These are phyloP conservation scores for Trididemnum miniatum DNA, from an alignment of 23 tunicate genomes.

Conservation along the genomic window DNA sequence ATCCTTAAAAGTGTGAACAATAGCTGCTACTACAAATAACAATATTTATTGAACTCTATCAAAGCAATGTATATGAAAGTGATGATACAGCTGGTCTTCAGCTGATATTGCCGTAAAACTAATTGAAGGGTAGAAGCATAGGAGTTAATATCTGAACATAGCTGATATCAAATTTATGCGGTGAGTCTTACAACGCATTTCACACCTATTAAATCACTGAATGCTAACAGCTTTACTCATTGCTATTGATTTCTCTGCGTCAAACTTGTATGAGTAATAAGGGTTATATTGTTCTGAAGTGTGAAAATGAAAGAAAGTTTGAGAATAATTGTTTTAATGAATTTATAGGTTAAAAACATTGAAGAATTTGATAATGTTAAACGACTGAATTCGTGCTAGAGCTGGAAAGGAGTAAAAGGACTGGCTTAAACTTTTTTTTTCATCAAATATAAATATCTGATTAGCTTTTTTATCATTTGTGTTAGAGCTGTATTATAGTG, in stretches of 20 bases:
- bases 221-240: slow-evolving; percentile 6
- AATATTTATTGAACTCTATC: no score
- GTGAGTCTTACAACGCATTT: slow-evolving; percentile 7
- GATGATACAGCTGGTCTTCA: slow-evolving; percentile 10
- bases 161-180: neutral
- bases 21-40: no score
- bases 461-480: slow-evolving; percentile 1
- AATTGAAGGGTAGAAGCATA: no score
- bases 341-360: slow-evolving; percentile 8
- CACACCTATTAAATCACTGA: slow-evolving; percentile 1
- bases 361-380: slow-evolving; percentile 5
- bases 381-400: slow-evolving; percentile 5
- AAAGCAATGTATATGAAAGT: no score
- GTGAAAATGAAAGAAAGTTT: slow-evolving; percentile 3
- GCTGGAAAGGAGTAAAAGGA: slow-evolving; percentile 8
- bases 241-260: slow-evolving; percentile 8
- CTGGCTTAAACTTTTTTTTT: slow-evolving; percentile 10
- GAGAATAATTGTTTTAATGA: slow-evolving; percentile 1
- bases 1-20: no score
- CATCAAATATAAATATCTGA: slow-evolving; percentile 5
- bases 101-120: slow-evolving; percentile 16
- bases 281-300: neutral
- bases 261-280: neutral
- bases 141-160: neutral
- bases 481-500: slow-evolving; percentile 6